These are phyloP conservation scores for Noctilio leporinus DNA, from an alignment of 2,113 vertebrate species.

Conservation along the genomic window DNA sequence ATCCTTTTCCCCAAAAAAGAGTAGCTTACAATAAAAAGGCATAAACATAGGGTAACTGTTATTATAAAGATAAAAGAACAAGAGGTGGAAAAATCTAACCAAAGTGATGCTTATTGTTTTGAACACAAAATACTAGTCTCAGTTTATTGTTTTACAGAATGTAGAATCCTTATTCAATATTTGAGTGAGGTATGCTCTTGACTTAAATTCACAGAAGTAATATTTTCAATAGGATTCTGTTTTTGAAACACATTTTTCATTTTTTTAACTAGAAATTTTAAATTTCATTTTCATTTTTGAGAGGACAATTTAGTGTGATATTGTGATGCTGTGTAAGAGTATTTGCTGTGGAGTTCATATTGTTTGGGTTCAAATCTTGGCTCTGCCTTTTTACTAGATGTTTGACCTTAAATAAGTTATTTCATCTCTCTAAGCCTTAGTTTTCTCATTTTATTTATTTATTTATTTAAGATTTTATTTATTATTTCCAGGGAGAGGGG, in stretches of 20 bases:
- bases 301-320: background rate
- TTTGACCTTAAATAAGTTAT: background rate
- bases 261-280: background rate
- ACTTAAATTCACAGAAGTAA: background rate
- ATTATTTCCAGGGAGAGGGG: too few species aligned
- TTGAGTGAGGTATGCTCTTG: background rate
- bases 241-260: background rate
- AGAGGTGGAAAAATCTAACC: background rate
- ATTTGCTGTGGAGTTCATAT: background rate
- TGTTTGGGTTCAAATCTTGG: background rate
- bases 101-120: background rate
- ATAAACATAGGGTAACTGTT: background rate
- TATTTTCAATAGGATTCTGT: background rate
- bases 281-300: background rate
- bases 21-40: slow-evolving; percentile 5
- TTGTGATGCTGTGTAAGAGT: background rate
- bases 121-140: background rate
- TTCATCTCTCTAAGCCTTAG: background rate
- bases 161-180: background rate
- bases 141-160: background rate
- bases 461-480: too few species aligned
- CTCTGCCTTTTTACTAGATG: background rate
- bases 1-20: background rate
- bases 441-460: slow-evolving; percentile 29
- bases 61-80: background rate